A percentile compares a stretch with the other conserved stretches of the same genome.
Evolutionary conservation across 2,888 invertebrate species (phyloP).

Genomic region (Tachina lurida): DNA sequence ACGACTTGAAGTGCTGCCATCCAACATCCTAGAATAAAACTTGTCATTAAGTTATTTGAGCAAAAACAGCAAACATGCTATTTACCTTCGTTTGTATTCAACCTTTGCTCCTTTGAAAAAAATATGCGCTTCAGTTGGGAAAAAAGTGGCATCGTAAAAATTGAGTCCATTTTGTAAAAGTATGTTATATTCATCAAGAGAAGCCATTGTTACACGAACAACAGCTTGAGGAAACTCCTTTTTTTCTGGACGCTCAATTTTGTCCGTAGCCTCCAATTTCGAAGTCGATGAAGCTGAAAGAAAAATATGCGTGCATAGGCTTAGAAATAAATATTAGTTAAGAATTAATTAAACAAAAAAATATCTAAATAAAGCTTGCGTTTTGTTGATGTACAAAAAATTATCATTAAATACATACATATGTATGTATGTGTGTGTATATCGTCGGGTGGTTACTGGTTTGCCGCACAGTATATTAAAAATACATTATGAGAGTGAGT

Average conservation of each 20-base stretch:
- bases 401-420: too few species aligned
- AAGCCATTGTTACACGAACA: conserved; percentile 89
- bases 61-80: neutral
- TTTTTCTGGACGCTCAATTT: conserved; percentile 82
- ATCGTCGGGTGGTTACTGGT: too few species aligned
- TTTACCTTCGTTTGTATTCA: conserved; percentile 83
- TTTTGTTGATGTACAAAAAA: too few species aligned
- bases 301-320: neutral
- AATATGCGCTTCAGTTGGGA: conserved; percentile 91
- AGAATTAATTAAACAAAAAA: too few species aligned
- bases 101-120: conserved; percentile 86
- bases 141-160: conserved; percentile 94
- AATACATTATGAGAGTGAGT: too few species aligned
- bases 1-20: conserved; percentile 87
- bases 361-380: too few species aligned
- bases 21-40: conserved; percentile 85
- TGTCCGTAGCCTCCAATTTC: conserved; percentile 75
- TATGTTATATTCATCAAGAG: conserved; percentile 89
- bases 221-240: conserved; percentile 86
- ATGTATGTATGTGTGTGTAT: too few species aligned
- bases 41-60: neutral
- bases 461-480: too few species aligned
- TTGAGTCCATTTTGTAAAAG: conserved; percentile 92
- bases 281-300: conserved; percentile 22
- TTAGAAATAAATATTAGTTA: too few species aligned